Conservation (phyloP, 1,140 invertebrate genomes). For the Pygmarrhopalites habei region DNA sequence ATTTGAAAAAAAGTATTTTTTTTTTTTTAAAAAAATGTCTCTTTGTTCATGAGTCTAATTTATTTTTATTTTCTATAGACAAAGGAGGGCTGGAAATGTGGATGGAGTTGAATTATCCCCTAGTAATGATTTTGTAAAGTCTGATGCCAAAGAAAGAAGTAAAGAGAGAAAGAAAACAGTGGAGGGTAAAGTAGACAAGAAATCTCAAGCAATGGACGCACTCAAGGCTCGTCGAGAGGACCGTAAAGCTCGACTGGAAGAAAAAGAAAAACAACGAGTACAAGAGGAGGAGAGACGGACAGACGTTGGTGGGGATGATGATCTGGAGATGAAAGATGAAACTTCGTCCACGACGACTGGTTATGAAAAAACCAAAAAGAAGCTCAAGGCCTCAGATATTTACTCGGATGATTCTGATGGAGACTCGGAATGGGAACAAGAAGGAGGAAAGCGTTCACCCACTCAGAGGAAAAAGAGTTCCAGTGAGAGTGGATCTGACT, state of each 20-base stretch:
- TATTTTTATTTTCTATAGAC: no score
- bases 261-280: conserved; percentile 50
- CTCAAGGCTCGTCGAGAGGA: conserved; percentile 83
- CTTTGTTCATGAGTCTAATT: no score
- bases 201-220: conserved; percentile 83
- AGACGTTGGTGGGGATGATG: conserved; percentile 46
- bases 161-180: conserved; percentile 89
- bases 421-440: conserved; percentile 45
- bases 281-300: conserved; percentile 44
- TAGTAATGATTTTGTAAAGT: conserved; percentile 44
- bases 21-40: no score
- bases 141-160: conserved; percentile 68
- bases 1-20: no score
- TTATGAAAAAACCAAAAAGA: conserved; percentile 50
- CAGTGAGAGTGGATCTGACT: conserved; percentile 48
- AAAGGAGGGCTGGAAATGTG: no score
- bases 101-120: no score
- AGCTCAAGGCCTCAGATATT: conserved; percentile 86
- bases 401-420: conserved; percentile 89
- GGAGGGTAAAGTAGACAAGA: conserved; percentile 75
- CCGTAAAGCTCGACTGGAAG: conserved; percentile 58
- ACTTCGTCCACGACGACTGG: conserved; percentile 44
- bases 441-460: conserved; percentile 9
- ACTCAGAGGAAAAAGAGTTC: conserved; percentile 17
- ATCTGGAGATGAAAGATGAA: conserved; percentile 50